These are phyloP conservation scores for Ellobium chinense DNA, from an alignment of 2,888 invertebrate genomes.

Conservation along the genomic window DNA sequence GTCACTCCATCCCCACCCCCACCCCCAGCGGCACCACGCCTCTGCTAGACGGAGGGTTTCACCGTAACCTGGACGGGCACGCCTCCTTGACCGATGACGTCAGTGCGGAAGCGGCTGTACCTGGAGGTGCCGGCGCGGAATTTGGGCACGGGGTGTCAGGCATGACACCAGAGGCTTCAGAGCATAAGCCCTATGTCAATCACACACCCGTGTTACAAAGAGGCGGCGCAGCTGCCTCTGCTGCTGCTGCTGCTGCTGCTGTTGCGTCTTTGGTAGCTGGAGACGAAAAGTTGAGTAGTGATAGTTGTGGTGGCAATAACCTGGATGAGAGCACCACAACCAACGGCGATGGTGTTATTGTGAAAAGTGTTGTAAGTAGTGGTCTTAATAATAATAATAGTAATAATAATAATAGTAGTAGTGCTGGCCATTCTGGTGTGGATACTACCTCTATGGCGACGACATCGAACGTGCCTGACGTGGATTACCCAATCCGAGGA, in stretches of 20 bases:
- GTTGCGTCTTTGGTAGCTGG: neutral
- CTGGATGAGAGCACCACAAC: no score
- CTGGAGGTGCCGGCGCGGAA: neutral
- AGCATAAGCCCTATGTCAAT: neutral
- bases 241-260: no score
- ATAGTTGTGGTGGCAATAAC: neutral
- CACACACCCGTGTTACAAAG: neutral
- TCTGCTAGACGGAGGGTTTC: no score
- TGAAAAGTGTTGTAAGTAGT: no score
- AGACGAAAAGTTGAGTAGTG: neutral
- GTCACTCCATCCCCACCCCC: neutral
- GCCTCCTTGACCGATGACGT: neutral
- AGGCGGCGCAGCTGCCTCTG: no score
- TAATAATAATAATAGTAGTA: no score
- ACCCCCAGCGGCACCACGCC: neutral
- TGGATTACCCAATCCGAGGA: conserved; percentile 69
- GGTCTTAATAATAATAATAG: no score
- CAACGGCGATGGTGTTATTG: no score
- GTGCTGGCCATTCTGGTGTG: conserved; percentile 5
- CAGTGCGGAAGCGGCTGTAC: neutral
- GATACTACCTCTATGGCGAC: neutral
- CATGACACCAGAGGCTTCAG: neutral
- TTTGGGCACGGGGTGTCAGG: neutral
- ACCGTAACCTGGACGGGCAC: neutral
- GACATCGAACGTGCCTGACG: neutral